Evolutionary conservation across 2,888 invertebrate species (phyloP).

Genomic region (Colletes collaris): DNA sequence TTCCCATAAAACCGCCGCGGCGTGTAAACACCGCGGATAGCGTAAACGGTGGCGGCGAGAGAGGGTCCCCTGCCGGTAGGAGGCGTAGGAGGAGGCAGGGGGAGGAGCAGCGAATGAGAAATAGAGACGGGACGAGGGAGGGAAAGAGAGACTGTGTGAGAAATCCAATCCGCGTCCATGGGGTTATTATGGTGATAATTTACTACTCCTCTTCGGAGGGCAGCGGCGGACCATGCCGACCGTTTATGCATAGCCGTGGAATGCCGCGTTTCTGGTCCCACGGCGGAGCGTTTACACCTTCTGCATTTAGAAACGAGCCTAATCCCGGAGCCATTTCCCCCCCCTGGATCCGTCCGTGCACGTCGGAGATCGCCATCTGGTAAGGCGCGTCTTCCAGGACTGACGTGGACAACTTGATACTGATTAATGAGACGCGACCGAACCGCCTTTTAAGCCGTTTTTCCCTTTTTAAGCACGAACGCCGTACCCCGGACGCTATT

Average conservation of each 20-base stretch:
- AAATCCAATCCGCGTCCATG: constrained; percentile 79
- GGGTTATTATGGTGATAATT: constrained; percentile 81
- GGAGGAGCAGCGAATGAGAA: constrained; percentile 45
- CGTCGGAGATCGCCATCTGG: constrained; percentile 9
- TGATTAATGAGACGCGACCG: constrained; percentile 37
- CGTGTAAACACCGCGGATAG: constrained; percentile 77
- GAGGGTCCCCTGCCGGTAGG: constrained; percentile 35
- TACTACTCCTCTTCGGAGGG: constrained; percentile 74
- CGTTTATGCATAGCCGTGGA: constrained; percentile 72
- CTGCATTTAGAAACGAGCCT: constrained; percentile 64
- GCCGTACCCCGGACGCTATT: background rate
- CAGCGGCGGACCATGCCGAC: constrained; percentile 66
- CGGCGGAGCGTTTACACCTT: constrained; percentile 71
- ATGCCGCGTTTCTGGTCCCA: constrained; percentile 67
- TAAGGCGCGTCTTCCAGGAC: background rate
- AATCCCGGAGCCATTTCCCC: constrained; percentile 42
- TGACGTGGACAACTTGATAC: constrained; percentile 40
- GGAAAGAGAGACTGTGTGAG: constrained; percentile 74
- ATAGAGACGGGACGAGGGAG: constrained; percentile 38
- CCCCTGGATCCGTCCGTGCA: background rate
- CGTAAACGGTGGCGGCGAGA: constrained; percentile 71
- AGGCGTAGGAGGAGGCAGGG: constrained; percentile 47
- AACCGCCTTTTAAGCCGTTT: constrained; percentile 6
- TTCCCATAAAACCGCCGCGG: constrained; percentile 79
- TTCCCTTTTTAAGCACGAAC: constrained; percentile 1